Base-by-base conservation (phyloP, 2,888 invertebrate genomes). In the Aphrophora alni region DNA sequence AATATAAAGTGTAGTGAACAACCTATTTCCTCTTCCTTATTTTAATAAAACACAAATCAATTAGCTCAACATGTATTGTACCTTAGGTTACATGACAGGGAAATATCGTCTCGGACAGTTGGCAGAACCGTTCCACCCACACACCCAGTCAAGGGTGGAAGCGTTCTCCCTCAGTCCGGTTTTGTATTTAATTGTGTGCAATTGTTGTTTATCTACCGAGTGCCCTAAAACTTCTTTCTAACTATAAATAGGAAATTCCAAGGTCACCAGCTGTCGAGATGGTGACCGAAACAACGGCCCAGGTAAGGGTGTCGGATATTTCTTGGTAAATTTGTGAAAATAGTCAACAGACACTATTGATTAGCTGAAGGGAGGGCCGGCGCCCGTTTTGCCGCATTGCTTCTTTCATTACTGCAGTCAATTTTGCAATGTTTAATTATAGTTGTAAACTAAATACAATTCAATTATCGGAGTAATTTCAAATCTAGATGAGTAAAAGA, bases 231-330 rank as follows among this genome's bases (percentile, higher is more conserved):
- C 44, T 51, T 17, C 73, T 38, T 33, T n/a, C 76, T 24, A 68
- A 21, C 33, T 7, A 38, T 44, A 28, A 59, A 25, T 72, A 71
- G n/a, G 76, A 44, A 59, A 68, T 68, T 68, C 76, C 21, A 21
- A n/a, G 68, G 76, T 14, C 33, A 59, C 25, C 38, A 25, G 25
- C 68, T 28, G 33, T n/a, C 79, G 77, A 59, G 77, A 84, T 84
- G 84, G 84, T 84, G 82, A 84, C 84, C 38, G 84, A 84, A 82
- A 84, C 82, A 78, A 82, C 82, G 77, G 71, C 74, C 76, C 84
- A 84, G 84, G 84, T 84, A 82, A 70, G 59, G 59, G 21, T 21
- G 21, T 21, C 21, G 3, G 2, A 4, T 12, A 59, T 59, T 59
- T 12, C 12, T 21, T 14, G 4, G 59, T n/a, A 2, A 44, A 14